phyloP scores from a whole-genome alignment of 2,888 invertebrate genomes.

The Ochlodes sylvanus region DNA sequence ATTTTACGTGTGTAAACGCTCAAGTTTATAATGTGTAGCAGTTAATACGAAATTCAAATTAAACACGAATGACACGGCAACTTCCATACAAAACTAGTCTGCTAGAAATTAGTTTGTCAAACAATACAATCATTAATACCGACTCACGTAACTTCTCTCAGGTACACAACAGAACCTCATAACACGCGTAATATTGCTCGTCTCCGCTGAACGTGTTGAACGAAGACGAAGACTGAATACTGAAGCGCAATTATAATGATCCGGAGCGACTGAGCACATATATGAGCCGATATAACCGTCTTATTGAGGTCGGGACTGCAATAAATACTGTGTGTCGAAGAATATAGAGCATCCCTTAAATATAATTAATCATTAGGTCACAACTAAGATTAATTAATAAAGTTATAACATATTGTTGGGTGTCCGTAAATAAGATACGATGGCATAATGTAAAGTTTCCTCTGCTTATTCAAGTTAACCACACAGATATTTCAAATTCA shows the following conservation, averaged over 20 bases:
- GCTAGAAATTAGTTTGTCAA: not conserved
- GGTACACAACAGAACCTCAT: slow-evolving; percentile 3
- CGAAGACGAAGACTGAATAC: slow-evolving; percentile 19
- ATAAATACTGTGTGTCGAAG: slow-evolving; percentile 2
- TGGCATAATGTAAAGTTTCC: not conserved
- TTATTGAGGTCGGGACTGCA: slow-evolving; percentile 18
- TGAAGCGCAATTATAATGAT: slow-evolving; percentile 22
- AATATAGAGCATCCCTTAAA: not conserved
- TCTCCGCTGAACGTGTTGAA: slow-evolving; percentile 15
- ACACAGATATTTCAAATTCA: slow-evolving; percentile 1
- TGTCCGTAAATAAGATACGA: not conserved
- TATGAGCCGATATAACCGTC: slow-evolving; percentile 6
- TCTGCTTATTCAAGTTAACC: slow-evolving; percentile 4
- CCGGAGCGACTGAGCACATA: slow-evolving; percentile 13
- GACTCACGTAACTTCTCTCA: not conserved
- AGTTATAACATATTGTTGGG: too few relatives aligned
- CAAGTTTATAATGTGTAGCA: too few relatives aligned
- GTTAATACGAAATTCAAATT: too few relatives aligned
- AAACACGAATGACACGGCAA: too few relatives aligned
- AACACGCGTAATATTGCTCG: slow-evolving; percentile 8
- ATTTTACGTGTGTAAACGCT: too few relatives aligned
- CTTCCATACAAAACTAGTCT: too few relatives aligned
- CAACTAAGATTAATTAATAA: not conserved
- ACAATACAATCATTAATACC: not conserved
- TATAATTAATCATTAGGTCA: not conserved